Conservation (phyloP, 2,888 invertebrate genomes). For the Opisthograptis luteolata region DNA sequence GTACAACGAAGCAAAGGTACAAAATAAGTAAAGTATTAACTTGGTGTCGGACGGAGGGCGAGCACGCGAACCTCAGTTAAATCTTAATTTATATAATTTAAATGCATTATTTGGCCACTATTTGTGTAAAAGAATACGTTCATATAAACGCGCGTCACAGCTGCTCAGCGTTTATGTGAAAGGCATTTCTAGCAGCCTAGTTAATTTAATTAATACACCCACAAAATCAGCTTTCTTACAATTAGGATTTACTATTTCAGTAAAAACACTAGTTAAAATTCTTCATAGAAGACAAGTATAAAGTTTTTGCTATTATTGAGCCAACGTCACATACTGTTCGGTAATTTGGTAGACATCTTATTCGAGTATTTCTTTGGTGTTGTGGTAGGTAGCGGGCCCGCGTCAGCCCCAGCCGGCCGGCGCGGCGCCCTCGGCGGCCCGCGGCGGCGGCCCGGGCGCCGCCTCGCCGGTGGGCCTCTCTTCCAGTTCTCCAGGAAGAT, state of each 20-base stretch:
- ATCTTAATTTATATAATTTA: conserved; percentile 64
- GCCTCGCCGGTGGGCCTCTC: conserved; percentile 45
- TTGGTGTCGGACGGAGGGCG: conserved; percentile 59
- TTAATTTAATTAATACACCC: conserved; percentile 15
- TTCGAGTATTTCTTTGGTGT: conserved; percentile 31
- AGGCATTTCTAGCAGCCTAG: conserved; percentile 9
- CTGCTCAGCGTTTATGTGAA: conserved; percentile 4
- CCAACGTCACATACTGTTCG: conserved; percentile 27
- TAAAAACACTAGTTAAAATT: conserved; percentile 7
- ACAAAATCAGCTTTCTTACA: conserved; percentile 5
- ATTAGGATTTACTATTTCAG: background rate
- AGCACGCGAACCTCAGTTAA: conserved; percentile 45
- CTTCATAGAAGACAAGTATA: conserved; percentile 27
- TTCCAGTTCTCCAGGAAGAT: conserved; percentile 91
- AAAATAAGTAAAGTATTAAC: conserved; percentile 32
- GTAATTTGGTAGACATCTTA: conserved; percentile 20
- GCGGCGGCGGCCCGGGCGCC: conserved; percentile 23
- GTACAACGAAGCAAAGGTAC: conserved; percentile 38
- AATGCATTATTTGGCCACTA: conserved; percentile 64
- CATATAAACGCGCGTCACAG: conserved; percentile 2
- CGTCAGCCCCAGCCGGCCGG: conserved; percentile 62
- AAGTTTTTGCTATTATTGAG: conserved; percentile 22
- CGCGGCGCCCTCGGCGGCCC: conserved; percentile 40
- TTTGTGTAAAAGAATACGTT: background rate
- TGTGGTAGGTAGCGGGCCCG: background rate